Evolutionary conservation across 2,888 invertebrate genomes (phyloP), one percentile per base, ranked within the genome.

Genomic region (Cremastinae sp.): DNA sequence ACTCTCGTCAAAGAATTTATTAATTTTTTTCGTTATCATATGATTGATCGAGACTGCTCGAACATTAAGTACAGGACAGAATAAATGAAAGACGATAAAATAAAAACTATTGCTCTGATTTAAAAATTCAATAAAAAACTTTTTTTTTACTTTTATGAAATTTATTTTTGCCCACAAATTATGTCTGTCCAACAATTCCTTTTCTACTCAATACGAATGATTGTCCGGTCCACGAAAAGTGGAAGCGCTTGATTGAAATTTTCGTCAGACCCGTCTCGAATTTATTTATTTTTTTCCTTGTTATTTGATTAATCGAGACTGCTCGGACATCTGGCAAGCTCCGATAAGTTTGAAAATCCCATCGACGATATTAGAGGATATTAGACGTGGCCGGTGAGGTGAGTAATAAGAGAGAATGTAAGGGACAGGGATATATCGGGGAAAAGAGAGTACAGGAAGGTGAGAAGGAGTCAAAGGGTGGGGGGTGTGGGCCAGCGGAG

Each of bases 401-500:
- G 58, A 37, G 64, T 35, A 64, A 53, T 65, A 74, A 69, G 22
- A 47, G 16, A 65, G 12, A 65, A 51, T 20, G 18, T 59, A 22
- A 35, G 41, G 53, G 22, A 28, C 12, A 9, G 8, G 5, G 8
- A 51, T 43, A 41, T 51, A 28, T 35, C 2, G 7, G 22, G 49
- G 18, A 51, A 20, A 9, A 16, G n/a, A 16, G n/a, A 16, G 49
- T 14, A 20, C 16, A 10, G 8, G 28, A 35, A 14, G 41, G 5
- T 39, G 41, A 43, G 64, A 55, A 72, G 22, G 12, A 16, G 12
- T 35, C 47, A 18, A 51, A 35, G 58, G 56, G 66, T 51, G 59
- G 45, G 66, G 41, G 75, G 76, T 74, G 81, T n/a, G n/a, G n/a
- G n/a, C n/a, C n/a, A 28, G 28, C 28, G n/a, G 14, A 5, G 28